phyloP scores from a whole-genome alignment of 2,888 invertebrate species.

The Stomorhina lunata region DNA sequence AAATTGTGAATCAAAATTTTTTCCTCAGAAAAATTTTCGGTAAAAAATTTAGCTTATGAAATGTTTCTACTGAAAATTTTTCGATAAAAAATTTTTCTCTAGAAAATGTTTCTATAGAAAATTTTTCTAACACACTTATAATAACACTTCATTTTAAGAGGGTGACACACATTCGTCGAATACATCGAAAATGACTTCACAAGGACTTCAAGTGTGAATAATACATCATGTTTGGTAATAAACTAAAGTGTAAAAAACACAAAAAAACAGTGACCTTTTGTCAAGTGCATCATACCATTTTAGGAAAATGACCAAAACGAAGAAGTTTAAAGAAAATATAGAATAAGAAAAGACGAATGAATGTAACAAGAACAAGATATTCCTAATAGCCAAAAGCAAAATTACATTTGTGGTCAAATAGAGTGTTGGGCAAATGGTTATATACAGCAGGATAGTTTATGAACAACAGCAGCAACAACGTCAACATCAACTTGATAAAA shows the following conservation, averaged over 20 bases:
- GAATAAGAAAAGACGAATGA: neutral
- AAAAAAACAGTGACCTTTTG: conserved; percentile 36
- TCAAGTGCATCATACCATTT: conserved; percentile 38
- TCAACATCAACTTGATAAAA: conserved; percentile 22
- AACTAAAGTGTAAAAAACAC: conserved; percentile 55
- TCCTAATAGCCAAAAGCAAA: conserved; percentile 49
- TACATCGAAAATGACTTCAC: neutral
- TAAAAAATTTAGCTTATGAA: too few species aligned
- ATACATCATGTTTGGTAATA: conserved; percentile 63
- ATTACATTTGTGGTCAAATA: conserved; percentile 58
- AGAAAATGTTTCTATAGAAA: too few species aligned
- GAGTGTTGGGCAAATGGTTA: conserved; percentile 29
- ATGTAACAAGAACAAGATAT: conserved; percentile 26
- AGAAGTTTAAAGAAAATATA: neutral
- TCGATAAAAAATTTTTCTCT: too few species aligned
- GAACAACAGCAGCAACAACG: too few species aligned
- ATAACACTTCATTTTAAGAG: neutral
- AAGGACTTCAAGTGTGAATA: conserved; percentile 60
- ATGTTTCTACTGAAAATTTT: too few species aligned
- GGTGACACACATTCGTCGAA: neutral
- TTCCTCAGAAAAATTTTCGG: too few species aligned
- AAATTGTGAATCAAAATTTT: too few species aligned
- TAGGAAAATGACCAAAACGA: neutral
- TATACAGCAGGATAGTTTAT: neutral
- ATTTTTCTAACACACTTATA: neutral